Conservation (phyloP, 2,797 vertebrate genomes). For the Malurus splendens region DNA sequence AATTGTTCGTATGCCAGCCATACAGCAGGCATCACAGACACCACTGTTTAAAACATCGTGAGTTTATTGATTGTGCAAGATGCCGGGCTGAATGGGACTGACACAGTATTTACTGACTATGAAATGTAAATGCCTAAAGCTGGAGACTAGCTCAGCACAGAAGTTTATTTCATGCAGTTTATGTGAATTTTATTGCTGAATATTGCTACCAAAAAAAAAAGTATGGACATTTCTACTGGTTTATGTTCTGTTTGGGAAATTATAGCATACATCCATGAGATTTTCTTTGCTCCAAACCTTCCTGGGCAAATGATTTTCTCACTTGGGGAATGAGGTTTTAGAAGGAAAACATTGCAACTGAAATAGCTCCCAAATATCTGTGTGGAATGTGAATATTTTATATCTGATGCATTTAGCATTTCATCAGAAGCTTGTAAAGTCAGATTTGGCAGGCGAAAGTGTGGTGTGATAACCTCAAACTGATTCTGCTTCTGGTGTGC, state of each 20-base stretch:
- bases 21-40: background rate
- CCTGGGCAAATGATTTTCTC: constrained; percentile 1
- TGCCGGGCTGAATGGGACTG: background rate
- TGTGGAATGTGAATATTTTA: background rate
- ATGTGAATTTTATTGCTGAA: background rate
- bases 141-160: background rate
- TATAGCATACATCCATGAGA: background rate
- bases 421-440: constrained; percentile 17
- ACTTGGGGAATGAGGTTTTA: background rate
- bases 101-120: background rate
- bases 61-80: background rate
- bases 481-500: background rate
- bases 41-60: background rate
- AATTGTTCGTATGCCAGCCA: background rate
- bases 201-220: background rate
- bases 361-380: background rate
- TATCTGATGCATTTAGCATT: constrained; percentile 6
- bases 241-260: constrained; percentile 26
- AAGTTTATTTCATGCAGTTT: background rate
- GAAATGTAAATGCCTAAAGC: background rate
- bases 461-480: background rate
- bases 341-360: constrained; percentile 21
- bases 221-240: background rate
- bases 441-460: background rate
- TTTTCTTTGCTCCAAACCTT: background rate